Conservation (phyloP, 2,888 invertebrate genomes). For the Xestoiulus laeticollis region DNA sequence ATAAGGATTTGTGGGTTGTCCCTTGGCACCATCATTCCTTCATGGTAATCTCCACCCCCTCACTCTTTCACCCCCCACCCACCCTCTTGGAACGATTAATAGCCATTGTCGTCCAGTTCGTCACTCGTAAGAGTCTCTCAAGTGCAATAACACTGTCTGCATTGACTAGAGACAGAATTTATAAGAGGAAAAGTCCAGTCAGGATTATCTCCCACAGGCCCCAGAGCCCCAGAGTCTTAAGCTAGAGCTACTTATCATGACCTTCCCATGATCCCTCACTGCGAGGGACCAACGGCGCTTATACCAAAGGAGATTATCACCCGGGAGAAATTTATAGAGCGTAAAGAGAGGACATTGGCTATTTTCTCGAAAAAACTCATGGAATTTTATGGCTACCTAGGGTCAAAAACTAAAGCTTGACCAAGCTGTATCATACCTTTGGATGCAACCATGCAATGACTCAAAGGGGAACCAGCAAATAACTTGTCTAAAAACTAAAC, state of each 20-base stretch:
- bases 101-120: conserved; percentile 12
- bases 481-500: too few species aligned
- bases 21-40: neutral
- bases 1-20: neutral
- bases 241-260: conserved; percentile 15
- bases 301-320: neutral
- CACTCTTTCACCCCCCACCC: too few species aligned
- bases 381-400: conserved; percentile 18
- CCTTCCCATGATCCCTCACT: conserved; percentile 1
- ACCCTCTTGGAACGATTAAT: neutral
- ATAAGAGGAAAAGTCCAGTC: conserved; percentile 16
- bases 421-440: neutral
- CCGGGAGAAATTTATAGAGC: neutral
- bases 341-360: neutral
- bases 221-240: conserved; percentile 5
- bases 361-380: neutral
- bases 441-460: neutral
- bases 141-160: conserved; percentile 26
- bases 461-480: neutral
- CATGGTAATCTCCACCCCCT: neutral
- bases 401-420: neutral
- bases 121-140: conserved; percentile 26
- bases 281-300: neutral
- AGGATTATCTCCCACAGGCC: conserved; percentile 18
- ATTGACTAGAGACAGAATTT: conserved; percentile 19